Evolutionary conservation across 2,888 invertebrate genomes (phyloP).

Genomic region (Agrochola macilenta): DNA sequence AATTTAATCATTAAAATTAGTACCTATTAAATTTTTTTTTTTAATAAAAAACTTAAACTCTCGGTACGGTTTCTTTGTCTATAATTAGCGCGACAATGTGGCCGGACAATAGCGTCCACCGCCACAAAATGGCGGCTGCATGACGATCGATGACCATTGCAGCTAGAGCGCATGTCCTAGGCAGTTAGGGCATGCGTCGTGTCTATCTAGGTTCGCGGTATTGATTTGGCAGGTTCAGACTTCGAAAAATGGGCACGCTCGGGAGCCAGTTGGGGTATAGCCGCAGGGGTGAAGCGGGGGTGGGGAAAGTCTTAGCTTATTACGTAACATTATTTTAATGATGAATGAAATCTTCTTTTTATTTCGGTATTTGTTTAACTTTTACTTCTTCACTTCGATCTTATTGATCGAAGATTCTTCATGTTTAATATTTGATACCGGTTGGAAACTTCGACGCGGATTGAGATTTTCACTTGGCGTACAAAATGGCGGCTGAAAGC

Average conservation of each 20-base stretch:
- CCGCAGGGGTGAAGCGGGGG: not conserved
- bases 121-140: conserved; percentile 22
- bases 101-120: not conserved
- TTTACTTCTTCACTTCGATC: no score
- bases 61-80: not conserved
- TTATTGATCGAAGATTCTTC: no score
- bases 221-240: conserved; percentile 26
- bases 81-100: not conserved
- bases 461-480: not conserved
- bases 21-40: no score
- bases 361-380: not conserved
- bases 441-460: not conserved
- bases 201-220: not conserved
- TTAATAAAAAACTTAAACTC: not conserved
- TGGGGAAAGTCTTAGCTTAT: not conserved
- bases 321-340: not conserved
- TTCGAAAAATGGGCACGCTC: not conserved
- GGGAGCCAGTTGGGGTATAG: not conserved
- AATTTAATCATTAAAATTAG: no score
- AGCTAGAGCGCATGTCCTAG: conserved; percentile 48
- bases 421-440: not conserved
- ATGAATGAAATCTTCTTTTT: not conserved
- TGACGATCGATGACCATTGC: conserved; percentile 28
- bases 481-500: conserved; percentile 28
- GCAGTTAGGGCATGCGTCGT: conserved; percentile 23